A percentile compares a stretch with the other conserved stretches of the same genome.
These are phyloP conservation scores for Vanacampus margaritifer DNA, from an alignment of 2,113 vertebrate genomes.

Conservation along the genomic window DNA sequence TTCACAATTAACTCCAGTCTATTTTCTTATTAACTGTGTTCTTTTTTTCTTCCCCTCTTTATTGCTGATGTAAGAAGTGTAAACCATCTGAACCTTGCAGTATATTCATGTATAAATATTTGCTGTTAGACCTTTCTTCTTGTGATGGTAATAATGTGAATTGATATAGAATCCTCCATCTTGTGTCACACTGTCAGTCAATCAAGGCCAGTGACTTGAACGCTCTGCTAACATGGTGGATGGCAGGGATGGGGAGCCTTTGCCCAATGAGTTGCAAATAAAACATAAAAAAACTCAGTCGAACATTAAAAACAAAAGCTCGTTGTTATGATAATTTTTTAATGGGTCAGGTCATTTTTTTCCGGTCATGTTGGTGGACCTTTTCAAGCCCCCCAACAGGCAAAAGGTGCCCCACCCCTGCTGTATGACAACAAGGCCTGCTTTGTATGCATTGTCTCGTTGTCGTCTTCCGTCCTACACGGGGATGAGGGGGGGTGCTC, in stretches of 20 bases:
- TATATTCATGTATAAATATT: conserved; percentile 72
- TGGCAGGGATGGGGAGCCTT: neutral
- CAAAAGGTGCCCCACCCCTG: neutral
- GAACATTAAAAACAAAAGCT: neutral
- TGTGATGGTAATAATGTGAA: conserved; percentile 63
- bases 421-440: conserved; percentile 8
- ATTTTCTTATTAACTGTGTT: conserved; percentile 74
- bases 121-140: conserved; percentile 71
- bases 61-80: conserved; percentile 68
- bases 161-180: conserved; percentile 55
- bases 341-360: no score
- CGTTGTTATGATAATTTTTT: neutral
- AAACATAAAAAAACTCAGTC: neutral
- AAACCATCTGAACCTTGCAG: conserved; percentile 67
- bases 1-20: conserved; percentile 75
- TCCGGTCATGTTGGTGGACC: neutral
- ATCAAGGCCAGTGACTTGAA: conserved; percentile 37
- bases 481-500: conserved; percentile 36
- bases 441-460: conserved; percentile 29
- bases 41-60: conserved; percentile 65
- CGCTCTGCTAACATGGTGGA: conserved; percentile 6
- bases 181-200: conserved; percentile 44
- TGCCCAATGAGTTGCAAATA: neutral
- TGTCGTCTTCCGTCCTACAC: conserved; percentile 36
- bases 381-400: neutral